These are phyloP conservation scores for Cottus gobio DNA, from an alignment of 2,113 vertebrate genomes.

Conservation along the genomic window DNA sequence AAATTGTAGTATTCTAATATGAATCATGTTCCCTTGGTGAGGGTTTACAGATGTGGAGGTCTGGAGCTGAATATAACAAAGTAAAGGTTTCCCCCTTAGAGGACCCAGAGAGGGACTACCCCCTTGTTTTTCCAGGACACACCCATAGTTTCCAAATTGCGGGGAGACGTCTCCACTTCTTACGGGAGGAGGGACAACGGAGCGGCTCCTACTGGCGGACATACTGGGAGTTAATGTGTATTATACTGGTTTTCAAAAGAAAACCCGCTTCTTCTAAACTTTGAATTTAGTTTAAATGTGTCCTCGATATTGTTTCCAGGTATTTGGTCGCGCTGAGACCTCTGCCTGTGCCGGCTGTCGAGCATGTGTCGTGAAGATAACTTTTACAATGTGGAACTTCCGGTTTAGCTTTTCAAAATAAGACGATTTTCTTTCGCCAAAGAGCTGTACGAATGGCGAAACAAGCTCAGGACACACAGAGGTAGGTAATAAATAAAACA, in stretches of 20 bases:
- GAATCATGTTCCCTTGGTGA: not conserved
- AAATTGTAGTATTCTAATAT: not conserved
- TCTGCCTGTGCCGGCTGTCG: not conserved
- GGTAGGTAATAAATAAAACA: not conserved
- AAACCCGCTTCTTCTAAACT: no score
- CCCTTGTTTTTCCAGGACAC: slow-evolving; percentile 39
- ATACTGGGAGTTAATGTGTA: not conserved
- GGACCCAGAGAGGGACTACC: not conserved
- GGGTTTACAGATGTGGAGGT: not conserved
- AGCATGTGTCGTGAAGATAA: not conserved
- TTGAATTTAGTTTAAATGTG: not conserved
- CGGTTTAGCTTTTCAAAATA: slow-evolving; percentile 16
- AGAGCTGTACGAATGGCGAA: not conserved
- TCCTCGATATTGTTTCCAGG: not conserved
- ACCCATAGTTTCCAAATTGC: slow-evolving; percentile 32
- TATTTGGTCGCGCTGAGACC: not conserved
- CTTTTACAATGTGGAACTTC: not conserved
- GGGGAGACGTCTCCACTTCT: not conserved
- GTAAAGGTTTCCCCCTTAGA: not conserved
- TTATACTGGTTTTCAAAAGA: not conserved
- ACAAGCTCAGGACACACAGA: not conserved
- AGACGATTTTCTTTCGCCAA: not conserved
- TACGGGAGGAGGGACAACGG: not conserved
- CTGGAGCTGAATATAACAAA: not conserved
- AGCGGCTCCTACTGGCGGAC: not conserved